These are phyloP conservation scores for Hyperopisus bebe DNA, from an alignment of 2,113 vertebrate species.

Conservation along the genomic window DNA sequence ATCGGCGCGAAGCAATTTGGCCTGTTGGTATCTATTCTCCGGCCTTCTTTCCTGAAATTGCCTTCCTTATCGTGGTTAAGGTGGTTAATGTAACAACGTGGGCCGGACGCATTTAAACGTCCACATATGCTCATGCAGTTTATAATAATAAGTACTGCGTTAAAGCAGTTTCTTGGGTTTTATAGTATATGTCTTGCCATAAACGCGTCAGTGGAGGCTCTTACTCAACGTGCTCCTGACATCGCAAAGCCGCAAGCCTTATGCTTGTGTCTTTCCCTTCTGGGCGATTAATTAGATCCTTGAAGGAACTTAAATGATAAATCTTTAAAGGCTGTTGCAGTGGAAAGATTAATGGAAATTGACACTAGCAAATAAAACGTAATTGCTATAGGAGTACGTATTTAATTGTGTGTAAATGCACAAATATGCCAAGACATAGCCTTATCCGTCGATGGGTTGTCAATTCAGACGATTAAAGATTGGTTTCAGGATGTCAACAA, in stretches of 20 bases:
- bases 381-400: neutral
- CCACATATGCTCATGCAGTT: neutral
- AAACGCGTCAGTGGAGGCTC: neutral
- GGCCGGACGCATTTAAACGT: neutral
- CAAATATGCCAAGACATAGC: slow-evolving; percentile 17
- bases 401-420: slow-evolving; percentile 1
- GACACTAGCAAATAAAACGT: neutral
- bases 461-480: neutral
- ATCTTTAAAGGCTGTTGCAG: neutral
- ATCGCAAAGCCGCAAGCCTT: neutral
- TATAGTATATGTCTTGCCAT: neutral
- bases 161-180: neutral
- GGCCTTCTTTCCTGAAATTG: slow-evolving; percentile 4
- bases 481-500: neutral
- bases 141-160: neutral
- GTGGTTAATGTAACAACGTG: slow-evolving; percentile 7
- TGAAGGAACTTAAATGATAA: neutral
- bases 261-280: neutral
- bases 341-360: slow-evolving; percentile 8
- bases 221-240: neutral
- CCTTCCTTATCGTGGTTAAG: slow-evolving; percentile 1
- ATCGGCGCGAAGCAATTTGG: slow-evolving; percentile 12
- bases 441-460: slow-evolving; percentile 1
- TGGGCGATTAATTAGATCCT: neutral
- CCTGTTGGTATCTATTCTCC: neutral